A percentile compares a stretch with the other conserved stretches of the same genome.
phyloP scores from a whole-genome alignment of 1,140 invertebrate genomes.

The Megathymus violae region DNA sequence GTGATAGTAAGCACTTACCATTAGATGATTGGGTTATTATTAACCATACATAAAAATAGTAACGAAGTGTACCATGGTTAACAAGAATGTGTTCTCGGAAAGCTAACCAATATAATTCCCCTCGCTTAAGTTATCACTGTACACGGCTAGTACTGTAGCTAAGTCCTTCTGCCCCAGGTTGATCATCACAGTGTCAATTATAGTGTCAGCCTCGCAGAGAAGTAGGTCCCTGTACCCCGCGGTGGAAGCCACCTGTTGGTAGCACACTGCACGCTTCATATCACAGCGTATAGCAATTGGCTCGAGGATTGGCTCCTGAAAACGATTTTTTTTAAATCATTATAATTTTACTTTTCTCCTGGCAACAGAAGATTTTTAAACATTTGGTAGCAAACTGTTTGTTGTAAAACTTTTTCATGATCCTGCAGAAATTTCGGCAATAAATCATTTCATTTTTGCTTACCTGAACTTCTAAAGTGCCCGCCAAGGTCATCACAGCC shows the following conservation, averaged over 20 bases:
- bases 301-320: slow-evolving; percentile 90
- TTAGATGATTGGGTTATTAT: too few relatives aligned
- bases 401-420: too few relatives aligned
- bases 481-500: slow-evolving; percentile 89
- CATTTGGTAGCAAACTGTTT: too few relatives aligned
- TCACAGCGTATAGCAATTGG: slow-evolving; percentile 89
- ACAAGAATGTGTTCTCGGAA: too few relatives aligned
- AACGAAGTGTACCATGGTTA: too few relatives aligned
- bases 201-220: slow-evolving; percentile 87
- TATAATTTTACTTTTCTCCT: slow-evolving; percentile 2
- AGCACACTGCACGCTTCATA: slow-evolving; percentile 87
- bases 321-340: slow-evolving; percentile 34
- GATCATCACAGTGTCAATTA: slow-evolving; percentile 87
- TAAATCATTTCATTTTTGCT: slow-evolving; percentile 58
- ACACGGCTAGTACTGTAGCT: slow-evolving; percentile 87
- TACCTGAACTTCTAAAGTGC: slow-evolving; percentile 89
- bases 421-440: too few relatives aligned
- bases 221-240: slow-evolving; percentile 61
- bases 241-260: slow-evolving; percentile 60
- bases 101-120: slow-evolving; percentile 71
- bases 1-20: too few relatives aligned
- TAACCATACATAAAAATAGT: too few relatives aligned
- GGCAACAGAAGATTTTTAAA: too few relatives aligned
- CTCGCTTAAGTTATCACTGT: slow-evolving; percentile 86
- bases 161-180: slow-evolving; percentile 90